phyloP scores from a whole-genome alignment of 2,113 vertebrate genomes.

The Neopipo cinnamomea region DNA sequence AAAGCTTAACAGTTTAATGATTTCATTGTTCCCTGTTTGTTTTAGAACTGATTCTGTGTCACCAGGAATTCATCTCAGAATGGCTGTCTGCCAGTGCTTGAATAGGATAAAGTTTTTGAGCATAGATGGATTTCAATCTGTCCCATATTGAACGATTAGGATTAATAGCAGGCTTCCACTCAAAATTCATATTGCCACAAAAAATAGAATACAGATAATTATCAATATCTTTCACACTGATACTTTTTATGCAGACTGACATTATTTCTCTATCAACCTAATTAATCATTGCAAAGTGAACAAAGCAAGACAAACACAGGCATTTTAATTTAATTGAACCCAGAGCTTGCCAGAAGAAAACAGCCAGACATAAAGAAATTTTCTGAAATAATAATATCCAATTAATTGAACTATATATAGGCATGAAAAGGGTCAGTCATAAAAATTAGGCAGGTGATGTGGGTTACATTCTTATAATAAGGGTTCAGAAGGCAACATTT shows the following conservation, averaged over 20 bases:
- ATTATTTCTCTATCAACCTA: background rate
- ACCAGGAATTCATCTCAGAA: background rate
- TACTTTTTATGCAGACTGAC: background rate
- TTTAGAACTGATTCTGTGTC: background rate
- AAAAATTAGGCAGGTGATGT: background rate
- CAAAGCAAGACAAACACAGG: background rate
- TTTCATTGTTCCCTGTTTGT: background rate
- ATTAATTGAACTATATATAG: background rate
- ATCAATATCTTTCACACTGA: background rate
- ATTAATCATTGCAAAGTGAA: background rate
- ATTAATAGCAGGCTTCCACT: background rate
- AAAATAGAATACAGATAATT: background rate
- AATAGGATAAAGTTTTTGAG: background rate
- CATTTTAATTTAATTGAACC: background rate
- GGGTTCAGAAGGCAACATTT: background rate
- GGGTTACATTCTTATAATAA: background rate
- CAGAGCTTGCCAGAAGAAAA: background rate
- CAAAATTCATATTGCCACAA: background rate
- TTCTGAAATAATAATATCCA: background rate
- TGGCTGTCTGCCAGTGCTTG: background rate
- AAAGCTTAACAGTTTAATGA: background rate
- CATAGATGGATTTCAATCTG: background rate
- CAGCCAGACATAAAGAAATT: background rate
- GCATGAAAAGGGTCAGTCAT: background rate
- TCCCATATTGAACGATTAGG: background rate